Evolutionary conservation across 2,797 vertebrate genomes (phyloP), one percentile per base, ranked within the genome.

Genomic region (Galago senegalensis): DNA sequence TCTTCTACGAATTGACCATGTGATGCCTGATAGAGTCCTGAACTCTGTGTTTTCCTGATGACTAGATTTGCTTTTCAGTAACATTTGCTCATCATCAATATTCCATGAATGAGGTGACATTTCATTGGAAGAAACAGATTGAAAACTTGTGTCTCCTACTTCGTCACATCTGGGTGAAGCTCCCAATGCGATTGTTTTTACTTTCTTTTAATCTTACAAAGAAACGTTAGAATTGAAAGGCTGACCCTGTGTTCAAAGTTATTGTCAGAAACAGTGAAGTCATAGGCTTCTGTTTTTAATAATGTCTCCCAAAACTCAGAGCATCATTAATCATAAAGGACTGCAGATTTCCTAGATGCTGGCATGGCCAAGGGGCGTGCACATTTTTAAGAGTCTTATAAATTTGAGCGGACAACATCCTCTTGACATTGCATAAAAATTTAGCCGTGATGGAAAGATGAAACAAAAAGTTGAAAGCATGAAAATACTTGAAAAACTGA

Each of bases 201-300:
- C 98, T 98, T 98, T 97, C 98, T 98, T 98, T 99, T 98, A 98
- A 98, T 98, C 98, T 98, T 98, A 96, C 97, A 97, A 97, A 98
- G 98, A 98, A 98, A 98, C 97, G 97, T 98, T 98, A 98, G 98
- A 98, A 98, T 97, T 94, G 97, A 98, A 98, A 98, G 98, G 98
- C 96, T 98, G 98, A 98, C 97, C 98, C 94, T 94, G 69, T 98
- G 98, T 98, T 99, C 98, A 98, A 98, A 98, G 98, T 98, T 98
- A 96, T 98, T 98, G 97, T 98, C 97, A 98, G 98, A 98, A 98
- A 98, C 95, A 98, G 97, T 99, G 98, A 98, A 98, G 98, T 98
- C 98, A 98, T 98, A 96, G 98, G 96, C 98, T 98, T 99, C 98
- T 99, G 98, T 98, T 98, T 99, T 98, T 98, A 99, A 99, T 99